phyloP scores from a whole-genome alignment of 2,888 invertebrate species.

The Seira musarum region DNA sequence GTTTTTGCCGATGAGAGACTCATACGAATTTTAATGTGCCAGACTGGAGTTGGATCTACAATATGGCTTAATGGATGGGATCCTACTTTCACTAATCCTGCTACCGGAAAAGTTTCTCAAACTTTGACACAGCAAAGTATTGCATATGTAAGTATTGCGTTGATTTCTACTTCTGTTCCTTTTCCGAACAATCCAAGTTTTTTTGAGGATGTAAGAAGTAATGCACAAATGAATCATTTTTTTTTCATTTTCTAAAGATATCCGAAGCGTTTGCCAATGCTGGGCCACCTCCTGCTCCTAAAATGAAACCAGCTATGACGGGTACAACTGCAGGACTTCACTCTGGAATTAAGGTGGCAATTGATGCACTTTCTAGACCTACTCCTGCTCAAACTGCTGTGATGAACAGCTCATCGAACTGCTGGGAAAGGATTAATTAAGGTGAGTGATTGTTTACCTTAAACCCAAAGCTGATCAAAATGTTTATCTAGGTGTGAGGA shows the following conservation, averaged over 20 bases:
- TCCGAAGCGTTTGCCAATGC: constrained; percentile 87
- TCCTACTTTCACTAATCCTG: constrained; percentile 71
- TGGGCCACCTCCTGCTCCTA: constrained; percentile 76
- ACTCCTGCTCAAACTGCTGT: constrained; percentile 78
- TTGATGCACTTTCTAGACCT: constrained; percentile 85
- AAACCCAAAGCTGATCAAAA: background rate
- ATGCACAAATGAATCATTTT: too few relatives aligned
- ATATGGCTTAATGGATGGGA: constrained; percentile 91
- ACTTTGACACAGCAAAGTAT: constrained; percentile 84
- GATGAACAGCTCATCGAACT: background rate
- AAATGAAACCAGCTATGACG: constrained; percentile 37
- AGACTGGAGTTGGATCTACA: constrained; percentile 75
- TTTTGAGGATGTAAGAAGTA: too few relatives aligned
- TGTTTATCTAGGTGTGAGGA: background rate
- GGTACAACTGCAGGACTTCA: constrained; percentile 81
- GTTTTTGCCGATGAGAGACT: constrained; percentile 93
- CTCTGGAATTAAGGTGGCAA: constrained; percentile 88
- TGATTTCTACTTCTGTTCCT: background rate
- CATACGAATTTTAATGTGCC: constrained; percentile 87
- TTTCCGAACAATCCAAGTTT: too few relatives aligned
- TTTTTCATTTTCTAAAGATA: constrained; percentile 74
- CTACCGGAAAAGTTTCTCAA: background rate
- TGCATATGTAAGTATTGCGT: constrained; percentile 80
- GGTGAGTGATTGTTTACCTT: constrained; percentile 32
- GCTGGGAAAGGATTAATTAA: constrained; percentile 41